Conservation (phyloP, 2,888 invertebrate genomes). For the Lithophane leautieri region DNA sequence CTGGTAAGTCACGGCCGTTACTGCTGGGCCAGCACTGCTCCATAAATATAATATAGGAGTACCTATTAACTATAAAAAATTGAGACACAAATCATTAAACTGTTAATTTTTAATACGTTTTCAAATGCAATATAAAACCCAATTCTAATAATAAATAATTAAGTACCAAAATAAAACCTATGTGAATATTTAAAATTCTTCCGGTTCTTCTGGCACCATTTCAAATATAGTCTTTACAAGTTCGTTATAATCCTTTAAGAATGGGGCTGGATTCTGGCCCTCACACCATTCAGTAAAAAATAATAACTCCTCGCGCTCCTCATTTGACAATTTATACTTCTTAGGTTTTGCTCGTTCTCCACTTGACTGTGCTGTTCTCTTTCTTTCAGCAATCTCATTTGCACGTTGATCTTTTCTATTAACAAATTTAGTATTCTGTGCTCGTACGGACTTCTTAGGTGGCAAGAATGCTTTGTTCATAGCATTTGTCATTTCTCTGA, state of each 20-base stretch:
- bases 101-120: constrained; percentile 22
- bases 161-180: constrained; percentile 50
- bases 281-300: constrained; percentile 88
- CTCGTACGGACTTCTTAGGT: constrained; percentile 78
- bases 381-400: constrained; percentile 74
- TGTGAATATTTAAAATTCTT: constrained; percentile 55
- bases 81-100: not conserved
- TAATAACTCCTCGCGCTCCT: constrained; percentile 81
- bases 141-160: constrained; percentile 9
- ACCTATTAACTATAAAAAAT: not conserved
- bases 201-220: constrained; percentile 60
- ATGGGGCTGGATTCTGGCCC: constrained; percentile 82
- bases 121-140: constrained; percentile 2
- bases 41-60: not conserved
- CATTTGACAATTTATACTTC: constrained; percentile 79
- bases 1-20: not conserved
- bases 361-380: constrained; percentile 67
- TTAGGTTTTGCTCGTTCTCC: constrained; percentile 70
- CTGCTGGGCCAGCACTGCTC: too few species aligned
- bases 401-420: constrained; percentile 79
- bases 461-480: constrained; percentile 87
- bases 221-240: constrained; percentile 82
- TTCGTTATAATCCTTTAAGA: constrained; percentile 79
- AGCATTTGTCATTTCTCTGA: constrained; percentile 86
- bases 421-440: constrained; percentile 79